Percentiles rank a stretch among this genome's conserved stretches.
Conservation (phyloP, 2,797 vertebrate species). For the Cuniculus paca region DNA sequence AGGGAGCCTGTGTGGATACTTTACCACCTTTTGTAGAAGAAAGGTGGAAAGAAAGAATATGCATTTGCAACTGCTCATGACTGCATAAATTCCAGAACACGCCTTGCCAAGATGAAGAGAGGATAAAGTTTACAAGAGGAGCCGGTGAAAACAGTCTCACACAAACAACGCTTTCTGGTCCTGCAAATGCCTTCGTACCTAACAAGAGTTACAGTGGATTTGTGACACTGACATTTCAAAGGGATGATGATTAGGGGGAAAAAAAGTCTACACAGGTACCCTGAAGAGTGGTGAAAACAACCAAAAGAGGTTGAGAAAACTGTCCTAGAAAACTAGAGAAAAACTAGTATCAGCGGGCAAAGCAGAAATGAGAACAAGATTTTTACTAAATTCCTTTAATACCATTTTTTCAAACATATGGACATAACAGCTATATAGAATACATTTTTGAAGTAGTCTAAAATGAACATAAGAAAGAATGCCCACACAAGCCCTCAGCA, state of each 20-base stretch:
- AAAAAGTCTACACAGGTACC: not conserved
- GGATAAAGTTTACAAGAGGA: rapidly evolving
- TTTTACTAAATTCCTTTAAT: too few relatives aligned
- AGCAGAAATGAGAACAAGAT: not conserved
- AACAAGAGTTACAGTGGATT: rapidly evolving
- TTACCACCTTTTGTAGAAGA: not conserved
- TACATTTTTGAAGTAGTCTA: not conserved
- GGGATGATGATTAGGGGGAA: not conserved
- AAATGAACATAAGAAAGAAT: not conserved
- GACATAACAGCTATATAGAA: not conserved
- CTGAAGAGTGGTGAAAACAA: not conserved
- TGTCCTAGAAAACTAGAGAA: not conserved
- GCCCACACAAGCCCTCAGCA: not conserved
- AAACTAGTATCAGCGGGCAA: not conserved
- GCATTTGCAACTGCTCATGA: not conserved
- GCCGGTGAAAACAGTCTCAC: not conserved
- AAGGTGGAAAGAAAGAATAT: not conserved
- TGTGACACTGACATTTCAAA: not conserved
- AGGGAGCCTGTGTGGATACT: not conserved
- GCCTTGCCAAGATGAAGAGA: not conserved
- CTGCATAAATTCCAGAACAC: rapidly evolving
- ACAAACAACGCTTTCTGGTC: rapidly evolving
- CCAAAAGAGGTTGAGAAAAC: not conserved
- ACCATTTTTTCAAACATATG: not conserved
- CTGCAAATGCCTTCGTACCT: not conserved